A percentile compares a stretch with the other conserved stretches of the same genome.
phyloP scores from a whole-genome alignment of 1,140 invertebrate genomes.

The Drosophila cardini region DNA sequence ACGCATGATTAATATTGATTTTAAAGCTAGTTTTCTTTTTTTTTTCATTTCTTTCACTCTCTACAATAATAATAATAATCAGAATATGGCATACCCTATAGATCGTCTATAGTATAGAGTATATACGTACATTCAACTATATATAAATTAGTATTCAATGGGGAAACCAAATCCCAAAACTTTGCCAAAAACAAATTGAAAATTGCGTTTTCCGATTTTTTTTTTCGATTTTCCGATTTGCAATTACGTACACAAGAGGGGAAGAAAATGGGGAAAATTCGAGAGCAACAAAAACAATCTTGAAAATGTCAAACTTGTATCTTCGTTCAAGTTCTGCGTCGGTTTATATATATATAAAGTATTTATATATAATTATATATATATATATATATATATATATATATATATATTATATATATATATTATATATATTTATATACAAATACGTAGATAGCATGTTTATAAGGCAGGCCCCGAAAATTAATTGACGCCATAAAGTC shows the following conservation, averaged over 20 bases:
- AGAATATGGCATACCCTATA: constrained; percentile 20
- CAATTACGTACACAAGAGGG: constrained; percentile 18
- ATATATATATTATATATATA: constrained; percentile 8
- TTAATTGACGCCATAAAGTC: constrained; percentile 71
- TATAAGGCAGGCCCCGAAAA: constrained; percentile 55
- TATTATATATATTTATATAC: constrained; percentile 11
- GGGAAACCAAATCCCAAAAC: constrained; percentile 10
- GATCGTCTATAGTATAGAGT: constrained; percentile 11
- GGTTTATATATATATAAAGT: constrained; percentile 3
- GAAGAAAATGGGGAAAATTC: not conserved
- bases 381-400: constrained; percentile 20
- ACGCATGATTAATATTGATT: constrained; percentile 84
- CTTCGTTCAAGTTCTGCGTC: constrained; percentile 43
- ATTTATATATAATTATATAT: constrained; percentile 4
- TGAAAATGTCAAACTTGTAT: constrained; percentile 34
- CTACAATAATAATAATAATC: constrained; percentile 21
- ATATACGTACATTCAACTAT: constrained; percentile 6
- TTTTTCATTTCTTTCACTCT: constrained; percentile 36
- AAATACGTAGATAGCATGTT: constrained; percentile 4
- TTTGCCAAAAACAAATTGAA: constrained; percentile 48
- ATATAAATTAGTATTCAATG: not conserved
- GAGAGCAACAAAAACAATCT: constrained; percentile 2
- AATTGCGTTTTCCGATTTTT: constrained; percentile 21
- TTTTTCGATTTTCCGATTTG: constrained; percentile 11
- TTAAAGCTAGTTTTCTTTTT: too few relatives aligned